Evolutionary conservation across 2,888 invertebrate genomes (phyloP).

Genomic region (Campoletis raptor): DNA sequence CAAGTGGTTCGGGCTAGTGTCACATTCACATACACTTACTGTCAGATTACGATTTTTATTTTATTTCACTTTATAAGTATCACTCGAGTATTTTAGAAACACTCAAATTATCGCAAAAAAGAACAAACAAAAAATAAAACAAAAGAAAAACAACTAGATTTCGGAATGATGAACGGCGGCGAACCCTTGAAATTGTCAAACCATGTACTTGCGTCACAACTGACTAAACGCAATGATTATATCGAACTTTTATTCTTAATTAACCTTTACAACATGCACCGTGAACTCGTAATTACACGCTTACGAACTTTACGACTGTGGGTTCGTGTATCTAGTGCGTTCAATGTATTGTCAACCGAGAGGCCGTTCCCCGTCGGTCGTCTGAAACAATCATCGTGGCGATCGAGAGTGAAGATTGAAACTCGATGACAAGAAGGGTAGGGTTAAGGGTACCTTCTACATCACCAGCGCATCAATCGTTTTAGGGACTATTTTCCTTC

Average conservation of each 20-base stretch:
- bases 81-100: background rate
- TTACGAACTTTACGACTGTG: slow-evolving; percentile 6
- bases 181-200: background rate
- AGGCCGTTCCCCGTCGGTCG: slow-evolving; percentile 58
- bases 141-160: background rate
- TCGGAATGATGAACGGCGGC: background rate
- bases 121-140: background rate
- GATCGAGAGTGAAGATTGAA: slow-evolving; percentile 10
- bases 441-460: background rate
- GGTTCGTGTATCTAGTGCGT: slow-evolving; percentile 2
- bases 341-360: slow-evolving; percentile 15
- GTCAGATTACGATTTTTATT: slow-evolving; percentile 68
- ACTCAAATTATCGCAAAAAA: background rate
- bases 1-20: slow-evolving; percentile 38
- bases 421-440: background rate
- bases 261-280: slow-evolving; percentile 1
- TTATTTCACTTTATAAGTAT: slow-evolving; percentile 10
- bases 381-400: slow-evolving; percentile 46
- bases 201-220: background rate
- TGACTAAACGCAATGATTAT: background rate
- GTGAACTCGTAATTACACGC: slow-evolving; percentile 18
- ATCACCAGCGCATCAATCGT: background rate
- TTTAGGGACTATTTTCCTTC: background rate
- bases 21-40: slow-evolving; percentile 61
- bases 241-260: slow-evolving; percentile 32